Percentiles rank a stretch among this genome's conserved stretches.
These are phyloP conservation scores for Cataglyphis hispanica DNA, from an alignment of 1,140 invertebrate species.

Conservation along the genomic window DNA sequence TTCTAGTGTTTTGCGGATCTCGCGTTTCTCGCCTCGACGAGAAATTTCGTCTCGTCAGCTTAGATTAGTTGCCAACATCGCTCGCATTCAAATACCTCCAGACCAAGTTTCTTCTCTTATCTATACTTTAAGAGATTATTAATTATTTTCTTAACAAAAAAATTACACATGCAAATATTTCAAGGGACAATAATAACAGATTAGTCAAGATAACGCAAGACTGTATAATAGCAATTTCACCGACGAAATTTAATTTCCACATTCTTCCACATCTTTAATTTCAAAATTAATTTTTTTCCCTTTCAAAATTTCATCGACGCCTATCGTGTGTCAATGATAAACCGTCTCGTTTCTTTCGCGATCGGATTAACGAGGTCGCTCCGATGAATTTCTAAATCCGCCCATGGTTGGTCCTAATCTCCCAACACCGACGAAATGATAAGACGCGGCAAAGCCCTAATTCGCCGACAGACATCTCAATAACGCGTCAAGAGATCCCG, in stretches of 20 bases:
- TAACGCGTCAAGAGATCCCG: constrained; percentile 65
- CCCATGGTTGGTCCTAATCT: constrained; percentile 15
- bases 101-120: no score
- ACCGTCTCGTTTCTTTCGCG: background rate
- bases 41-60: constrained; percentile 11
- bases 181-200: no score
- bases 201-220: no score
- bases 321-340: background rate
- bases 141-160: no score
- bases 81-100: background rate
- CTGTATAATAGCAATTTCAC: no score
- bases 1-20: constrained; percentile 60
- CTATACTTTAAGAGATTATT: no score
- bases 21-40: constrained; percentile 31
- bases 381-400: background rate
- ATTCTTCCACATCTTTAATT: no score
- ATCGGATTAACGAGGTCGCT: background rate
- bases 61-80: background rate
- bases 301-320: background rate
- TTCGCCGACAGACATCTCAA: constrained; percentile 77
- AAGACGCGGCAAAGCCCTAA: constrained; percentile 61
- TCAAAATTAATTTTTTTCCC: background rate
- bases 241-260: no score
- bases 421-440: constrained; percentile 22
- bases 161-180: no score